phyloP scores from a whole-genome alignment of 2,797 vertebrate genomes.

The Spondyliosoma cantharus region DNA sequence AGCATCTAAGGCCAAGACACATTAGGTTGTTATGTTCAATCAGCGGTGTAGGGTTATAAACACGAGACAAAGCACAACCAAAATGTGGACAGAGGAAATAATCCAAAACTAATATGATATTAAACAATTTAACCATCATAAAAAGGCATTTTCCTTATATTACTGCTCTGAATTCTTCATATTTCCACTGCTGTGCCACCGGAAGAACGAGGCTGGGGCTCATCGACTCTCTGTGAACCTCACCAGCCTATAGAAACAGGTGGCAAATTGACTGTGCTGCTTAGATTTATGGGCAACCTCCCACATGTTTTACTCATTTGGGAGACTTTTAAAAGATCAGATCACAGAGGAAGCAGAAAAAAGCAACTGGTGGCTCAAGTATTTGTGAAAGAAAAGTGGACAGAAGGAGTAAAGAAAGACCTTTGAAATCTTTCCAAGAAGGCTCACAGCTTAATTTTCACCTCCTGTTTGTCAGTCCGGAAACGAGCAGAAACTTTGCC shows the following conservation, averaged over 20 bases:
- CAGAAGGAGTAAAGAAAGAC: constrained; percentile 37
- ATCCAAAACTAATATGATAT: neutral
- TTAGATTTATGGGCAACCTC: constrained; percentile 74
- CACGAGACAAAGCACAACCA: neutral
- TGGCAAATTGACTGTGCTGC: constrained; percentile 68
- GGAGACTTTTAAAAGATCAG: constrained; percentile 60
- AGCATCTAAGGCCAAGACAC: neutral
- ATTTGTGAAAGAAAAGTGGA: constrained; percentile 18
- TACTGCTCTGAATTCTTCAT: neutral
- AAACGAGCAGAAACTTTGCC: constrained; percentile 2
- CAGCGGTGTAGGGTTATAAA: constrained; percentile 17
- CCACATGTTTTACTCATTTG: constrained; percentile 79
- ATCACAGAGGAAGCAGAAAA: constrained; percentile 50
- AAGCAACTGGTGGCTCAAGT: constrained; percentile 42
- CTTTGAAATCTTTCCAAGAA: constrained; percentile 22
- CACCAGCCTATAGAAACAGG: constrained; percentile 72
- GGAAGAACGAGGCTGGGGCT: constrained; percentile 28
- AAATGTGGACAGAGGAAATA: constrained; percentile 4
- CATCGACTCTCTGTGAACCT: constrained; percentile 61
- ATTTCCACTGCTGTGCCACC: constrained; percentile 22
- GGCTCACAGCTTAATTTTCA: constrained; percentile 35
- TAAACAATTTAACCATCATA: neutral
- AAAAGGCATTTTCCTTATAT: neutral
- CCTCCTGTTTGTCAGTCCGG: constrained; percentile 24
- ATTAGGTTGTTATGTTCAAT: constrained; percentile 1